phyloP scores from a whole-genome alignment of 2,888 invertebrate genomes.

The Plagodis dolabraria region DNA sequence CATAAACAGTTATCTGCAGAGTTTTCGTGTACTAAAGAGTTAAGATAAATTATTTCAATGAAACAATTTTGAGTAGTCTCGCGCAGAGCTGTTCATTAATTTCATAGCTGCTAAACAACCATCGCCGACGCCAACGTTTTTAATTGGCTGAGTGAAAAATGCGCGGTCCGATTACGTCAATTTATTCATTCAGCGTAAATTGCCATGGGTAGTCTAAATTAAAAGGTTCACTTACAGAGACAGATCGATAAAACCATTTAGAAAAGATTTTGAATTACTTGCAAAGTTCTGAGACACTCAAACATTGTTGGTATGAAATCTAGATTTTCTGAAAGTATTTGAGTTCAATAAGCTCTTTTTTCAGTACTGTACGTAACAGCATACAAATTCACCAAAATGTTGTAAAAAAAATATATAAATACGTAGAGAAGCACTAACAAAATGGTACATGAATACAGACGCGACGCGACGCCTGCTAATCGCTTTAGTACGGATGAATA shows the following conservation, averaged over 20 bases:
- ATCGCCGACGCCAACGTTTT: constrained; percentile 63
- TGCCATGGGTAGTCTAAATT: constrained; percentile 55
- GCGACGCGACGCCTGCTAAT: constrained; percentile 41
- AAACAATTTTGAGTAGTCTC: constrained; percentile 38
- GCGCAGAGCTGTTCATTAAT: constrained; percentile 62
- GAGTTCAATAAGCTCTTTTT: too few relatives aligned
- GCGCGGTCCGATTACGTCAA: constrained; percentile 68
- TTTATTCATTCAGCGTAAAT: constrained; percentile 64
- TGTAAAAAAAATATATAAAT: neutral
- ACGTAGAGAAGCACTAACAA: constrained; percentile 27
- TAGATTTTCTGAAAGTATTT: too few relatives aligned
- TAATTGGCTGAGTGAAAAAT: constrained; percentile 82
- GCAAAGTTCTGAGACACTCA: neutral
- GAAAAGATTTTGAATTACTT: constrained; percentile 4
- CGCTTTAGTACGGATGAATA: constrained; percentile 46
- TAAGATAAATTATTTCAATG: constrained; percentile 28
- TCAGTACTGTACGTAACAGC: too few relatives aligned
- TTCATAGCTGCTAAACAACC: constrained; percentile 64
- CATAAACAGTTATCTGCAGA: constrained; percentile 7
- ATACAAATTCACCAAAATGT: too few relatives aligned
- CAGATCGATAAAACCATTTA: constrained; percentile 46
- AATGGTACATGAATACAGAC: constrained; percentile 19
- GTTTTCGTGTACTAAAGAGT: constrained; percentile 16
- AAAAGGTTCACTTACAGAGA: constrained; percentile 43
- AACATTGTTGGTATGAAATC: too few relatives aligned